A percentile compares a stretch with the other conserved stretches of the same genome.
Evolutionary conservation across 2,888 invertebrate species (phyloP).

Genomic region (Aspidiotus destructor): DNA sequence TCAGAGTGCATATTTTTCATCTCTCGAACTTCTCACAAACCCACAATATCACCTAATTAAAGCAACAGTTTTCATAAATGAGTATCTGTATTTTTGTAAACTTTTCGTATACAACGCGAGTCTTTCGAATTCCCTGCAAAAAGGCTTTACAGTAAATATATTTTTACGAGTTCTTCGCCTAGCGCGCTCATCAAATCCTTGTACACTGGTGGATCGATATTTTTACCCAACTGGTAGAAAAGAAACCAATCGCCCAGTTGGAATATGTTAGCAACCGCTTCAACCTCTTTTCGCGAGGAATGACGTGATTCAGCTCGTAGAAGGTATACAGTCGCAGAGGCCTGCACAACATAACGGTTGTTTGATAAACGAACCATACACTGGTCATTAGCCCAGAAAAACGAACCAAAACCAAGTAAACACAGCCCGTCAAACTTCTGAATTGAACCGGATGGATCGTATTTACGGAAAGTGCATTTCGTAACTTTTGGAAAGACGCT

Average conservation of each 20-base stretch:
- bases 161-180: no score
- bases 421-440: slow-evolving; percentile 81
- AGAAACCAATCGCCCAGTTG: slow-evolving; percentile 89
- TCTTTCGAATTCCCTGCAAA: no score
- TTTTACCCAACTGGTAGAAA: slow-evolving; percentile 80
- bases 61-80: no score
- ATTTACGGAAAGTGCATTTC: slow-evolving; percentile 81
- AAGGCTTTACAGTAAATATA: no score
- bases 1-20: no score
- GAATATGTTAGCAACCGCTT: slow-evolving; percentile 65
- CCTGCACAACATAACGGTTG: slow-evolving; percentile 61
- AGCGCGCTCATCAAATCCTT: slow-evolving; percentile 69
- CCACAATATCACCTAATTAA: no score
- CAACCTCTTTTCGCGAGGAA: slow-evolving; percentile 64
- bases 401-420: slow-evolving; percentile 86
- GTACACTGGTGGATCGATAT: slow-evolving; percentile 82
- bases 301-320: slow-evolving; percentile 71
- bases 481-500: slow-evolving; percentile 79
- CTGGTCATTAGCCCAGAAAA: slow-evolving; percentile 57
- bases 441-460: slow-evolving; percentile 72
- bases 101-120: no score
- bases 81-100: no score
- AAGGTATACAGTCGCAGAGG: slow-evolving; percentile 66
- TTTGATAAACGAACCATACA: slow-evolving; percentile 66
- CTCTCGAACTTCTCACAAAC: no score